A percentile compares a stretch with the other conserved stretches of the same genome.
Evolutionary conservation across 2,888 invertebrate genomes (phyloP).

Genomic region (Urechis unicinctus): DNA sequence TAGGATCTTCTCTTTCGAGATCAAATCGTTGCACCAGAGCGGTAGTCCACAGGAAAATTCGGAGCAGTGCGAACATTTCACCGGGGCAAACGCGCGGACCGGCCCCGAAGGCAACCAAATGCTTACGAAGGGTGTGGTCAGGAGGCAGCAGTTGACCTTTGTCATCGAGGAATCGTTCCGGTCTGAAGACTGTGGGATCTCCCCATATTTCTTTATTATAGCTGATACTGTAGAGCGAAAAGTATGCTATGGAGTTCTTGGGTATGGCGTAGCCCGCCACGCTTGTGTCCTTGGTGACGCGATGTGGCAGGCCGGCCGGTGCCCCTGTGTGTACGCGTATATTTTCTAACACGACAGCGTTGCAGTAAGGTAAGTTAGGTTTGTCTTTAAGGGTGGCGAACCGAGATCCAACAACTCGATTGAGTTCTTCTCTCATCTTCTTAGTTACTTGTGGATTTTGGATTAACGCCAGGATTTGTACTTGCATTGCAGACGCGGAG

Average conservation of each 20-base stretch:
- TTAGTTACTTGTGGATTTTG: background rate
- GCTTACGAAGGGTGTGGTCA: background rate
- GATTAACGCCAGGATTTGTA: background rate
- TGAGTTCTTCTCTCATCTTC: background rate
- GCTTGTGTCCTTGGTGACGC: background rate
- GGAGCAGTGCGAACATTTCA: background rate
- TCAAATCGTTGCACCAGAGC: background rate
- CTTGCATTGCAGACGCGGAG: background rate
- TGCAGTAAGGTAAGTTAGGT: background rate
- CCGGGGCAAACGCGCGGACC: background rate
- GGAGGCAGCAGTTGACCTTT: background rate
- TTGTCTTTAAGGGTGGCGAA: background rate
- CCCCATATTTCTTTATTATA: background rate
- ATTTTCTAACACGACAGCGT: background rate
- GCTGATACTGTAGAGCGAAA: background rate
- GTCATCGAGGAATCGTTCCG: background rate
- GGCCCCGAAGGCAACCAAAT: background rate
- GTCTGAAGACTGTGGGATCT: background rate
- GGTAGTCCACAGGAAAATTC: background rate
- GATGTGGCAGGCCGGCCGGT: background rate
- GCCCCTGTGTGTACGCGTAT: background rate
- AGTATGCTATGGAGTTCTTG: background rate
- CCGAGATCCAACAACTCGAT: background rate
- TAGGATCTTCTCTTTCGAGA: too few relatives aligned
- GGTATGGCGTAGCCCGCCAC: background rate